phyloP scores from a whole-genome alignment of 2,113 vertebrate species.

The Salvelinus fontinalis region DNA sequence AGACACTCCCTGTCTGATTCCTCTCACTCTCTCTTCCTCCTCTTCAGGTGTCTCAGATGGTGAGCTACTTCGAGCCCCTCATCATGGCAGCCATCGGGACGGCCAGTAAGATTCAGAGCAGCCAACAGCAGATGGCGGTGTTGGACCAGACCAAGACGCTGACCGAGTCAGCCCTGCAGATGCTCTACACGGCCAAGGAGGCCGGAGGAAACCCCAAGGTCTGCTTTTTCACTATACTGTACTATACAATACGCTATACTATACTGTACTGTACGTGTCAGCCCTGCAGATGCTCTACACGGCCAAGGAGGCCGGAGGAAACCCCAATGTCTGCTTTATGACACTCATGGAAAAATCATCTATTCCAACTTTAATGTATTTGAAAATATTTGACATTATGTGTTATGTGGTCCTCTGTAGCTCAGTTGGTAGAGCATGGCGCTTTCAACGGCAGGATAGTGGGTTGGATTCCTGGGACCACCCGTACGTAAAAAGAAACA shows the following conservation, averaged over 20 bases:
- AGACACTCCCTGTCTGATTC: too few relatives aligned
- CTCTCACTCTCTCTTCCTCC: neutral
- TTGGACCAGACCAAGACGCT: conserved; percentile 96
- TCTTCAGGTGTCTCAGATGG: conserved; percentile 94
- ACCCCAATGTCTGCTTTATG: conserved; percentile 52
- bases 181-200: conserved; percentile 96
- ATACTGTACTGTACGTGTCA: conserved; percentile 84
- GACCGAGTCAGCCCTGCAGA: conserved; percentile 92
- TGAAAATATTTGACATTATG: neutral
- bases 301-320: conserved; percentile 89
- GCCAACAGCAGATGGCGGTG: conserved; percentile 98
- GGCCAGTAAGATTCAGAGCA: conserved; percentile 92
- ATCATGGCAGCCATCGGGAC: conserved; percentile 89
- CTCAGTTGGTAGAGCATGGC: too few relatives aligned
- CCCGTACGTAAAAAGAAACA: too few relatives aligned
- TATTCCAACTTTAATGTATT: too few relatives aligned
- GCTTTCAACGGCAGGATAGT: too few relatives aligned
- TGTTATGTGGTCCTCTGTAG: neutral
- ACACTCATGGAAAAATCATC: neutral
- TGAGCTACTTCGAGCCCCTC: conserved; percentile 94
- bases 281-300: conserved; percentile 96
- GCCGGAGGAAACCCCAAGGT: conserved; percentile 80
- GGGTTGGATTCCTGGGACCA: too few relatives aligned
- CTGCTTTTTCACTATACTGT: conserved; percentile 4
- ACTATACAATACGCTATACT: too few relatives aligned